These are phyloP conservation scores for Leptogaster cylindrica DNA, from an alignment of 2,888 invertebrate genomes.

Conservation along the genomic window DNA sequence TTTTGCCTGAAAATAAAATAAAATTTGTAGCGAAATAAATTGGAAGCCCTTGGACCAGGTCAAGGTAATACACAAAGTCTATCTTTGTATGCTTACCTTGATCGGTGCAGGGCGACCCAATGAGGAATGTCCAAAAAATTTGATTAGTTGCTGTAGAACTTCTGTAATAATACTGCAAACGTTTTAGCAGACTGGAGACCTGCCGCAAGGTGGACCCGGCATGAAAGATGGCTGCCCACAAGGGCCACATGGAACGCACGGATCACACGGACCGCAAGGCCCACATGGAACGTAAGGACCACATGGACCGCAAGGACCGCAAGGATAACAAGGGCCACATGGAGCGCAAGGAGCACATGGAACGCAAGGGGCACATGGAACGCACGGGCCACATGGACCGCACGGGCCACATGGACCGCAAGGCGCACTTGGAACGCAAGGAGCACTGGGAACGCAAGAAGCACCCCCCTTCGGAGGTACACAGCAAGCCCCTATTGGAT, in stretches of 20 bases:
- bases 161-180: not conserved
- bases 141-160: not conserved
- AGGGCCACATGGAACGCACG: constrained; percentile 43
- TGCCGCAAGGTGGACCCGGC: too few relatives aligned
- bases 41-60: not conserved
- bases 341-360: constrained; percentile 47
- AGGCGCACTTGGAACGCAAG: constrained; percentile 48
- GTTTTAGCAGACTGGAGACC: constrained; percentile 15
- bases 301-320: constrained; percentile 16
- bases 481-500: constrained; percentile 45
- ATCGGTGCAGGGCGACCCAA: not conserved
- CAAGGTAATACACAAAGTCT: constrained; percentile 21
- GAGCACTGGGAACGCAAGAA: constrained; percentile 51
- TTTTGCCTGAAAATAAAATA: constrained; percentile 45
- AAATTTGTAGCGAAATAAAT: not conserved
- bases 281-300: constrained; percentile 24
- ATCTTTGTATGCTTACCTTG: constrained; percentile 14
- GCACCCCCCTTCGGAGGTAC: constrained; percentile 47
- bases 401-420: constrained; percentile 49
- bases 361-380: constrained; percentile 50
- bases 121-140: not conserved
- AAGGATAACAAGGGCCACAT: constrained; percentile 42
- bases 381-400: constrained; percentile 51
- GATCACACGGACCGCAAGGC: constrained; percentile 43
- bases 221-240: too few relatives aligned